Conservation (phyloP, 2,888 invertebrate genomes). For the Chrysomela aeneicollis region DNA sequence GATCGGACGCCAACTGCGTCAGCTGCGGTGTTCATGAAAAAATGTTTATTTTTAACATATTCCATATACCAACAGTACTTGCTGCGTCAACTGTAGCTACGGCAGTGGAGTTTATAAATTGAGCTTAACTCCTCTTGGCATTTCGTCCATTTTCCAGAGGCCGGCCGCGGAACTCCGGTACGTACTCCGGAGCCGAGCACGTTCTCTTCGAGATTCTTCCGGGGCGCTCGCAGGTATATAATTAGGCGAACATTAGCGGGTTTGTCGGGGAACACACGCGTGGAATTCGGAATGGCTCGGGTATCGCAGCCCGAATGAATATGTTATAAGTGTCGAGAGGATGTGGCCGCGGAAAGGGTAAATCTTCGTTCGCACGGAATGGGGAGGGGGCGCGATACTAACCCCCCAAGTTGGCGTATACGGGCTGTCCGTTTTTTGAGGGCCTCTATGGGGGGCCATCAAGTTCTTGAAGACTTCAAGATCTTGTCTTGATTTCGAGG, state of each 20-base stretch:
- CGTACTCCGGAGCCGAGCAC: conserved; percentile 11
- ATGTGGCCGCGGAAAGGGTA: background rate
- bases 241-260: conserved; percentile 33
- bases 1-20: no score
- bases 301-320: conserved; percentile 15
- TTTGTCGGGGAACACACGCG: conserved; percentile 26
- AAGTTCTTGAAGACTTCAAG: no score
- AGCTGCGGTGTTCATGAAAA: no score
- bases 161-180: background rate
- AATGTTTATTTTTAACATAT: no score
- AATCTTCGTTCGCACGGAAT: background rate
- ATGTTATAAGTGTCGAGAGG: conserved; percentile 22
- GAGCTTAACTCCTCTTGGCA: no score
- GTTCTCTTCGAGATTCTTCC: conserved; percentile 28
- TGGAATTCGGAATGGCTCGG: conserved; percentile 27
- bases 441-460: no score
- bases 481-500: no score
- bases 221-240: conserved; percentile 28
- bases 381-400: background rate
- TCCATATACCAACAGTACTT: no score
- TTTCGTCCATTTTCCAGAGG: no score
- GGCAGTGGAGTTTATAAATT: no score
- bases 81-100: no score
- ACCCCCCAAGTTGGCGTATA: background rate
- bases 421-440: no score